These are phyloP conservation scores for Trachemys scripta DNA, from an alignment of 2,113 vertebrate species.

Conservation along the genomic window DNA sequence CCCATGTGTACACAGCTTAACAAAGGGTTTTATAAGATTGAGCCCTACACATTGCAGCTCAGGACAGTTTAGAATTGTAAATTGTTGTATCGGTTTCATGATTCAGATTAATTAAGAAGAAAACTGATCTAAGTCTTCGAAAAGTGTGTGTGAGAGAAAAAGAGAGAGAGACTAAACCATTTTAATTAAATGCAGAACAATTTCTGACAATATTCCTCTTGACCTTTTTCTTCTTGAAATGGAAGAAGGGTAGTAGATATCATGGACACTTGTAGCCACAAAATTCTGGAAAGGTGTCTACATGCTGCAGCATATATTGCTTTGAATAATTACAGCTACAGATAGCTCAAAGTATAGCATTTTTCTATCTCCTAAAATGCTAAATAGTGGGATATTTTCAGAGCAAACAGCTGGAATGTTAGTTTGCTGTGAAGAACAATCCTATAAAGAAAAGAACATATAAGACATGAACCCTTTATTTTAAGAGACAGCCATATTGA, in stretches of 20 bases:
- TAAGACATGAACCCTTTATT: neutral
- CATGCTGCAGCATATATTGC: neutral
- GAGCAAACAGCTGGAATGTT: neutral
- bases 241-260: neutral
- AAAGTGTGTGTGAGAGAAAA: neutral
- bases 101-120: neutral
- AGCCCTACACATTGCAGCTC: neutral
- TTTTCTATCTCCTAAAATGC: neutral
- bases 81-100: neutral
- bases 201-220: neutral
- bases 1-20: rapidly evolving
- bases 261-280: neutral
- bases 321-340: neutral
- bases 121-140: neutral
- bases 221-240: neutral
- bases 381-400: neutral
- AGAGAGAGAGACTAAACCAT: neutral
- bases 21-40: neutral
- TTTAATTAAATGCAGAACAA: neutral
- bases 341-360: neutral
- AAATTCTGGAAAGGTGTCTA: neutral
- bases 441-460: neutral
- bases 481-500: neutral
- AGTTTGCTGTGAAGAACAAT: neutral
- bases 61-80: neutral